Percentiles rank a stretch among this genome's conserved stretches.
These are phyloP conservation scores for Pygmarrhopalites habei DNA, from an alignment of 1,140 invertebrate genomes.

Conservation along the genomic window DNA sequence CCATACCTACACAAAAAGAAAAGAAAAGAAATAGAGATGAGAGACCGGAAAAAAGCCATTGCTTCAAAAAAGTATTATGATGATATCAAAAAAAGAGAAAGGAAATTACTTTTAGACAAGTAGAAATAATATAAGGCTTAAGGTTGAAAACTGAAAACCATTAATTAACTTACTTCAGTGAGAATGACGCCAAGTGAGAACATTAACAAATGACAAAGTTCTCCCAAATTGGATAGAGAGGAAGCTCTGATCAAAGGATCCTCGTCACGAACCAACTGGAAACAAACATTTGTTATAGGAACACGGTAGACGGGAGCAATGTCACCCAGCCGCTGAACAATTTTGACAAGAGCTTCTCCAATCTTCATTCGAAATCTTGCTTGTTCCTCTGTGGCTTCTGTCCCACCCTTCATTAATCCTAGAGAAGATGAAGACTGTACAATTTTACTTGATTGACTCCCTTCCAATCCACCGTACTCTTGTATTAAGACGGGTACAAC, in stretches of 20 bases:
- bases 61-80: no score
- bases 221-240: constrained; percentile 74
- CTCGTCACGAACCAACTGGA: constrained; percentile 58
- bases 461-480: constrained; percentile 18
- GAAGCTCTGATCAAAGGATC: constrained; percentile 71
- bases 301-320: constrained; percentile 63
- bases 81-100: no score
- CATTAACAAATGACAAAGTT: constrained; percentile 67
- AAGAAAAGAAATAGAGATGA: background rate
- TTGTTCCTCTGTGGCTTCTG: constrained; percentile 45
- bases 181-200: constrained; percentile 63
- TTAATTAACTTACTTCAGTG: constrained; percentile 64
- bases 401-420: constrained; percentile 16
- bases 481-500: constrained; percentile 19
- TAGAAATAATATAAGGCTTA: background rate
- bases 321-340: constrained; percentile 63
- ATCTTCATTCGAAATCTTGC: constrained; percentile 65
- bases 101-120: no score
- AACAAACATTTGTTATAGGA: constrained; percentile 62
- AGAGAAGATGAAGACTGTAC: no score
- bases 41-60: no score
- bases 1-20: constrained; percentile 29
- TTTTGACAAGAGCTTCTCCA: constrained; percentile 71
- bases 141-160: no score
- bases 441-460: background rate